These are phyloP conservation scores for Poeciliopsis turneri DNA, from an alignment of 2,797 vertebrate genomes.

Conservation along the genomic window DNA sequence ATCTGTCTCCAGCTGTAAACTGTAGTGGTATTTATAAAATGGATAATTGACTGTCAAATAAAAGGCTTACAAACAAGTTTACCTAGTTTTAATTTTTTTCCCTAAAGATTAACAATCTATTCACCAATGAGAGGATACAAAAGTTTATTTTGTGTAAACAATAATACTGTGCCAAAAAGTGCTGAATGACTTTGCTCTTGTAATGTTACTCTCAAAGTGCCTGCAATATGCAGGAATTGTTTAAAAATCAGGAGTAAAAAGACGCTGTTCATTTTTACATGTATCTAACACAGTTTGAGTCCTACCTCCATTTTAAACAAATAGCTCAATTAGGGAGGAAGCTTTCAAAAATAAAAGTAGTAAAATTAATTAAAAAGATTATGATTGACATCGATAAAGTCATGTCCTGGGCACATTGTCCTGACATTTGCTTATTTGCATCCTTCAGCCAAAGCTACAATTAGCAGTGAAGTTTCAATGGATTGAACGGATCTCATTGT, in stretches of 20 bases:
- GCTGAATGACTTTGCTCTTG: conserved; percentile 18
- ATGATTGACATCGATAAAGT: neutral
- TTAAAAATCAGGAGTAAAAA: conserved; percentile 4
- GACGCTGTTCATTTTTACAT: neutral
- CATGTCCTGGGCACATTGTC: neutral
- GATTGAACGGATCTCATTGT: neutral
- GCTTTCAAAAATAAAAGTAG: neutral
- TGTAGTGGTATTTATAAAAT: conserved; percentile 9
- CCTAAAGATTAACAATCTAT: conserved; percentile 15
- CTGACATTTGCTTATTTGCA: neutral
- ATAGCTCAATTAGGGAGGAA: neutral
- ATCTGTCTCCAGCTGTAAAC: conserved; percentile 17
- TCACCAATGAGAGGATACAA: conserved; percentile 28
- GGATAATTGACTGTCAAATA: conserved; percentile 9
- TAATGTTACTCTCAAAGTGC: conserved; percentile 10
- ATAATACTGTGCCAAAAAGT: conserved; percentile 29
- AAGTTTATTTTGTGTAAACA: conserved; percentile 35
- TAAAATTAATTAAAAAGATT: neutral
- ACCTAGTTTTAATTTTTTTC: conserved; percentile 28
- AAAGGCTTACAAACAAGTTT: neutral
- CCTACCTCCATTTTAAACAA: neutral
- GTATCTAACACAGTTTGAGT: conserved; percentile 16
- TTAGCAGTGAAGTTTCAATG: neutral
- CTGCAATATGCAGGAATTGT: conserved; percentile 3
- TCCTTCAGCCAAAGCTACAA: neutral